Evolutionary conservation across 2,797 vertebrate species (phyloP).

Genomic region (Cryptoprocta ferox): DNA sequence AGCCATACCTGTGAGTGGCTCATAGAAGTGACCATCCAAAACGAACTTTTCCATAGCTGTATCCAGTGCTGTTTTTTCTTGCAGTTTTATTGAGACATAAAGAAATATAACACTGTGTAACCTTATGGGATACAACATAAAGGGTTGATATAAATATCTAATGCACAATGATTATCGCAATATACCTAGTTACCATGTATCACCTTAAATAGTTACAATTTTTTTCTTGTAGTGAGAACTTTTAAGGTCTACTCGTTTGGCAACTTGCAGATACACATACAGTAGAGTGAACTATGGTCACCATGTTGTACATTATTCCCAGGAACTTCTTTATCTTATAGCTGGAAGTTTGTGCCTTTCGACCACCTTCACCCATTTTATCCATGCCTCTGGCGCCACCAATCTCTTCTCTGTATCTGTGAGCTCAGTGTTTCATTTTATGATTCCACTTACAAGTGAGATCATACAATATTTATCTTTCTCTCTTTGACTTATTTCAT

Average conservation of each 20-base stretch:
- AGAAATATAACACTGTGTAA: neutral
- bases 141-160: neutral
- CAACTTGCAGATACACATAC: neutral
- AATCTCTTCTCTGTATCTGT: neutral
- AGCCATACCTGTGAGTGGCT: neutral
- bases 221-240: neutral
- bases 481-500: neutral
- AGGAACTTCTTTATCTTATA: neutral
- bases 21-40: neutral
- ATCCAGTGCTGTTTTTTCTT: neutral
- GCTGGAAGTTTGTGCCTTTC: neutral
- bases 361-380: neutral
- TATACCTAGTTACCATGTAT: neutral
- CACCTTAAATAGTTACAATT: neutral
- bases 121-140: neutral
- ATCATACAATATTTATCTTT: neutral
- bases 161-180: neutral
- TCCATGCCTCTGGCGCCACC: neutral
- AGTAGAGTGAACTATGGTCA: neutral
- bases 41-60: neutral
- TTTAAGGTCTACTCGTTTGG: neutral
- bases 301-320: too few species aligned
- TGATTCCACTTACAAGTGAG: neutral
- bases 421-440: neutral
- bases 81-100: neutral